Evolutionary conservation across 2,888 invertebrate species (phyloP), one percentile per base, ranked within the genome.

Genomic region (Dasysyrphus albostriatus): DNA sequence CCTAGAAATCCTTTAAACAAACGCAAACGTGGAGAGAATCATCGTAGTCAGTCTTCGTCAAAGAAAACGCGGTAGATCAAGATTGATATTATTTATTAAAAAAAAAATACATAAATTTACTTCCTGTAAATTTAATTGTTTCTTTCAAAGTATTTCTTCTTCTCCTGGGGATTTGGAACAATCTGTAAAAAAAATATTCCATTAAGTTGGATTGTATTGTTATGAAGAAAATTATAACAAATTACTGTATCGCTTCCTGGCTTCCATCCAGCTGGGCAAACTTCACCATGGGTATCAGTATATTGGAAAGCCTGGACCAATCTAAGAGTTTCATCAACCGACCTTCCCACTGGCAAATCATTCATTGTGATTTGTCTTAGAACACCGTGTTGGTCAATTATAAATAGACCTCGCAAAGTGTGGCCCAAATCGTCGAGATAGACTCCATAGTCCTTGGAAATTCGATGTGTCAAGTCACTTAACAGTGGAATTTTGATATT

Each of bases 351-450:
- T 0, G 98, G 98, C 88, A 98, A 94, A 94, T 98, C 98, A 93
- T 98, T 98, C 98, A 98, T 98, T 4, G 98, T 98, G 49, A 98
- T 98, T 93, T 98, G 98, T 70, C 98, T 94, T 51, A 98, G 93
- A 76, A 96, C 94, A 47, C 98, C 98, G 91, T 96, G 96, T 37
- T 96, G 95, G 93, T 98, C 98, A 91, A 98, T 98, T 76, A 98
- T 98, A 91, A 98, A 98, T 72, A 98, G 93, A 5, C 98, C 98
- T 92, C 98, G 91, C 34, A 92, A 93, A 32, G 98, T 97, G 91
- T 98, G 98, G 0, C 98, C 98, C 84, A 97, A 93, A 91, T 98
- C 98, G 90, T 98, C 97, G 79, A 98, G 93, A 91, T 97, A 98
- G 1, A 98, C 98, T 2, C 98, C 98, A 93, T 98, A 98, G 91